Percentiles rank a stretch among this genome's conserved stretches.
phyloP scores from a whole-genome alignment of 2,888 invertebrate genomes.

The Bedellia somnulentella region DNA sequence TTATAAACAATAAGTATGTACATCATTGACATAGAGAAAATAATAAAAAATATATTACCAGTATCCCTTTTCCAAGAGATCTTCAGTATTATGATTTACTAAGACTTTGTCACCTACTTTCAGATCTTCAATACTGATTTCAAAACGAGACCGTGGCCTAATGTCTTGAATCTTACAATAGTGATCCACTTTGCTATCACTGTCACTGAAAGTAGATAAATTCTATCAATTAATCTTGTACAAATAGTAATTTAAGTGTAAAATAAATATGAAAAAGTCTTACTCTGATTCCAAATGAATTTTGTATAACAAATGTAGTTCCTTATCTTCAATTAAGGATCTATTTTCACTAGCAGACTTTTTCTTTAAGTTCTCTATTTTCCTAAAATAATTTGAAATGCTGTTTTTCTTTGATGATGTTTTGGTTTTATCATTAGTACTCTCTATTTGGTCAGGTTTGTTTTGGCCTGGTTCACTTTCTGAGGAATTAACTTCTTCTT shows the following conservation, averaged over 20 bases:
- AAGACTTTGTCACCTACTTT: constrained; percentile 65
- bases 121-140: constrained; percentile 54
- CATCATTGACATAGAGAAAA: too few species aligned
- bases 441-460: background rate
- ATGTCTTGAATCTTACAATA: constrained; percentile 56
- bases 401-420: constrained; percentile 18
- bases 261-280: too few species aligned
- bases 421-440: too few species aligned
- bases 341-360: constrained; percentile 20
- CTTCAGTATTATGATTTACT: constrained; percentile 75
- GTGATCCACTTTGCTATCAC: too few species aligned
- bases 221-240: too few species aligned
- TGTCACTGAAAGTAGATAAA: too few species aligned
- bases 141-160: constrained; percentile 67
- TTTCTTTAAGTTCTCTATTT: constrained; percentile 12
- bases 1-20: too few species aligned
- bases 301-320: constrained; percentile 51
- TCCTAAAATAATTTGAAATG: constrained; percentile 27
- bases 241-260: too few species aligned
- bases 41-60: too few species aligned
- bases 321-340: too few species aligned
- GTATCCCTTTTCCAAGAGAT: constrained; percentile 66
- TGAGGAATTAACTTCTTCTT: too few species aligned
- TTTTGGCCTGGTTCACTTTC: constrained; percentile 22
- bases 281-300: constrained; percentile 36